phyloP scores from a whole-genome alignment of 1,140 invertebrate genomes.

The Anagrus nilaparvatae region DNA sequence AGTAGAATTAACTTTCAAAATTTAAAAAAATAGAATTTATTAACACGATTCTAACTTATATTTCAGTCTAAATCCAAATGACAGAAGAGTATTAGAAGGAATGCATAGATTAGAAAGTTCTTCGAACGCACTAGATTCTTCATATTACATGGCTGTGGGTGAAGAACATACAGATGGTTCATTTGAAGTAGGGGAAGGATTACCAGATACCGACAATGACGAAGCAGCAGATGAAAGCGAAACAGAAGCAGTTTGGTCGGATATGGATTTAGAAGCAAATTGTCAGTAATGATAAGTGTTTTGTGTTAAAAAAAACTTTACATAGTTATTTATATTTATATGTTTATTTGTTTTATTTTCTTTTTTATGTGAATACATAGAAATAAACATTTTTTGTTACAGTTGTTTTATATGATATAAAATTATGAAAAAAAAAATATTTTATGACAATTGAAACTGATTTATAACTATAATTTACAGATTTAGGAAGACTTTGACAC shows the following conservation, averaged over 20 bases:
- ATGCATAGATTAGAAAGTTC: slow-evolving; percentile 57
- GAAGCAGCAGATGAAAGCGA: slow-evolving; percentile 50
- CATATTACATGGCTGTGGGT: slow-evolving; percentile 44
- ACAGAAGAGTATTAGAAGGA: slow-evolving; percentile 57
- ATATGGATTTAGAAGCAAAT: slow-evolving; percentile 46
- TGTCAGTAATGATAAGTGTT: slow-evolving; percentile 31
- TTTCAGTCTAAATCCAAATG: slow-evolving; percentile 56
- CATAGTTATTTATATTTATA: slow-evolving; percentile 9
- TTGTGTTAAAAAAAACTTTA: slow-evolving; percentile 7
- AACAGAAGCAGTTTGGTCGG: slow-evolving; percentile 51
- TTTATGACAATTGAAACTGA: no score
- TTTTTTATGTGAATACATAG: slow-evolving; percentile 16
- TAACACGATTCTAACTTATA: slow-evolving; percentile 16
- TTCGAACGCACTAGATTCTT: slow-evolving; percentile 41
- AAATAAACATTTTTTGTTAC: slow-evolving; percentile 14
- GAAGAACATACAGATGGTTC: slow-evolving; percentile 47
- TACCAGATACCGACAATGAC: slow-evolving; percentile 41
- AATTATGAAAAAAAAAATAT: slow-evolving; percentile 16
- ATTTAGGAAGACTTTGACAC: no score
- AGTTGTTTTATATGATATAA: slow-evolving; percentile 15
- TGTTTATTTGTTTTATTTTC: slow-evolving; percentile 12
- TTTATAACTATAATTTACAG: no score
- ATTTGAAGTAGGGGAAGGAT: slow-evolving; percentile 47
- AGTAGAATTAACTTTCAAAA: slow-evolving; percentile 14
- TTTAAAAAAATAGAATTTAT: slow-evolving; percentile 5